phyloP scores from a whole-genome alignment of 2,113 vertebrate genomes.

The Eidolon helvum region DNA sequence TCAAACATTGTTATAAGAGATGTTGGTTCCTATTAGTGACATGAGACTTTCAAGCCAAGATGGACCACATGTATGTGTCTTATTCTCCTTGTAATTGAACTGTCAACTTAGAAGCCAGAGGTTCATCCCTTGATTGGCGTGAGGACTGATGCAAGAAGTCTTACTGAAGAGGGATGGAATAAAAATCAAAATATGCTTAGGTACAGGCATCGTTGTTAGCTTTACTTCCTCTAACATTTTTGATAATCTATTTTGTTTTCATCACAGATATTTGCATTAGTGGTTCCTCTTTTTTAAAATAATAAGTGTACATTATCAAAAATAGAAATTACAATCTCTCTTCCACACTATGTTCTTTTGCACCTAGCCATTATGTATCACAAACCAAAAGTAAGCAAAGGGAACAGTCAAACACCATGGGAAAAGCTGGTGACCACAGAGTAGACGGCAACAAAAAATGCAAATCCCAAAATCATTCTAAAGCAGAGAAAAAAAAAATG shows the following conservation, averaged over 20 bases:
- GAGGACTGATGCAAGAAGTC: neutral
- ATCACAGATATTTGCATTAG: neutral
- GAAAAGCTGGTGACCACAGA: neutral
- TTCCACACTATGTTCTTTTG: neutral
- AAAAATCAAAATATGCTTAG: neutral
- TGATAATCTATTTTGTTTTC: neutral
- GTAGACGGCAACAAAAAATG: neutral
- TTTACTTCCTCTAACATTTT: neutral
- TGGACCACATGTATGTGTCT: neutral
- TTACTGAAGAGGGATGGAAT: neutral
- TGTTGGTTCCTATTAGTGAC: neutral
- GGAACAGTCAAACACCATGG: neutral
- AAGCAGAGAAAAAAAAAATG: neutral
- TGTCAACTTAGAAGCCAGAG: neutral
- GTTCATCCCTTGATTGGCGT: neutral
- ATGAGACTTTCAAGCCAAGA: neutral
- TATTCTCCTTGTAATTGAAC: neutral
- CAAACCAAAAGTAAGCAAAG: constrained; percentile 2
- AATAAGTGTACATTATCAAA: neutral
- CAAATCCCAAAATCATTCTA: neutral
- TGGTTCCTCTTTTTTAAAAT: neutral
- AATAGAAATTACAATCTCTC: neutral
- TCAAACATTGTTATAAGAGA: neutral
- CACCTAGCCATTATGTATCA: neutral
- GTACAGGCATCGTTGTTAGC: neutral